Evolutionary conservation across 1,140 invertebrate genomes (phyloP).

Genomic region (Chelonus insularis): DNA sequence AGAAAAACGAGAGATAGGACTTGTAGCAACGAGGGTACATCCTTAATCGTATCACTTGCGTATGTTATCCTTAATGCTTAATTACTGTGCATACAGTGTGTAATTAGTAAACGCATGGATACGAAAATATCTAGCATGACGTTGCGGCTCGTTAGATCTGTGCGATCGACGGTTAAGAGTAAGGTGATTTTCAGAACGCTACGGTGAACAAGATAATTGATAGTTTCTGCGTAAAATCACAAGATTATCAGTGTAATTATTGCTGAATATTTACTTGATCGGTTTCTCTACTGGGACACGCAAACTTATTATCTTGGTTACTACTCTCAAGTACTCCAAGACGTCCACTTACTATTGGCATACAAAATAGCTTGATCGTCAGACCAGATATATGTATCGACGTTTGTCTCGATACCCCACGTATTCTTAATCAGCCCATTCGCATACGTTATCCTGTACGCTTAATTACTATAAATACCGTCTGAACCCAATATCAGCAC

Average conservation of each 20-base stretch:
- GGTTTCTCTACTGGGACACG: background rate
- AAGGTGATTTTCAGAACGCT: background rate
- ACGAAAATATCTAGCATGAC: conserved; percentile 2
- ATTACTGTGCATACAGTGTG: conserved; percentile 19
- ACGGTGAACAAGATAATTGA: background rate
- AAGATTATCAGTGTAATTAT: conserved; percentile 1
- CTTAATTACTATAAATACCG: conserved; percentile 12
- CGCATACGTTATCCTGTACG: conserved; percentile 8
- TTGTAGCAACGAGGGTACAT: conserved; percentile 7
- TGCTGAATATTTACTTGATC: background rate
- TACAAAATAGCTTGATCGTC: background rate
- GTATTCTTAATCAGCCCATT: conserved; percentile 19
- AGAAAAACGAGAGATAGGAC: conserved; percentile 1
- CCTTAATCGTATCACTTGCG: conserved; percentile 24
- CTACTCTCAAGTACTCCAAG: too few relatives aligned
- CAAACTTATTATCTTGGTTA: background rate
- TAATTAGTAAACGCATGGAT: conserved; percentile 18
- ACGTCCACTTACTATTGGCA: too few relatives aligned
- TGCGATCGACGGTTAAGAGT: background rate
- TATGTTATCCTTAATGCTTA: conserved; percentile 27
- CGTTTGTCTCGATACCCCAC: background rate
- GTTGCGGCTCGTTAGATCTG: conserved; percentile 2
- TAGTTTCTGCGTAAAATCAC: background rate
- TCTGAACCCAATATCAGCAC: background rate
- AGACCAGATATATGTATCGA: background rate